These are phyloP conservation scores for Zoroaster sp. DNA, from an alignment of 53 echinoderm and acorn worm genomes.

Conservation along the genomic window DNA sequence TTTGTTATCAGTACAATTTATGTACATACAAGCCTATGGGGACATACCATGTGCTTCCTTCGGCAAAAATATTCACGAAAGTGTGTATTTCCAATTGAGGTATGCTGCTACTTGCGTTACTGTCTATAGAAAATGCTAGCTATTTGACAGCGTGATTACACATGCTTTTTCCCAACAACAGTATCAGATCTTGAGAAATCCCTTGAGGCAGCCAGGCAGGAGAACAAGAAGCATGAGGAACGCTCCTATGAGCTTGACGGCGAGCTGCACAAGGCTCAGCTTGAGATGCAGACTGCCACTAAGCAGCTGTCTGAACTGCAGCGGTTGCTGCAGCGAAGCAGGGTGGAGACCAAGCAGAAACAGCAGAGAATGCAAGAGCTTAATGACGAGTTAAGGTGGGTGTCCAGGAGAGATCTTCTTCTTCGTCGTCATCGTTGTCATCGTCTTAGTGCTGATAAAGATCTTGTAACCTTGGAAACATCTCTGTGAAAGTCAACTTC, in stretches of 20 bases:
- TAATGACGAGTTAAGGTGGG: conserved; percentile 75
- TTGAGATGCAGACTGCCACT: conserved; percentile 75
- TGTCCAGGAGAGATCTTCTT: not conserved
- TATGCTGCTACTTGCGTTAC: no score
- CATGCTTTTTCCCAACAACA: not conserved
- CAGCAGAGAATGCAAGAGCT: conserved; percentile 79
- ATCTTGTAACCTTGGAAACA: no score
- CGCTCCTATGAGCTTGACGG: conserved; percentile 62
- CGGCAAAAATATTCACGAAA: no score
- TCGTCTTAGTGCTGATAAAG: no score
- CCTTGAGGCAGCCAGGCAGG: conserved; percentile 40
- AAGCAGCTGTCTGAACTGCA: conserved; percentile 90
- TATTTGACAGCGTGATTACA: not conserved
- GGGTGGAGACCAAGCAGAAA: conserved; percentile 75
- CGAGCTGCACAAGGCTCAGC: conserved; percentile 75
- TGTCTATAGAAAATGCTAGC: no score
- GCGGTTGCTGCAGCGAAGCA: conserved; percentile 81
- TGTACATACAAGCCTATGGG: no score
- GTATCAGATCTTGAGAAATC: conserved; percentile 66
- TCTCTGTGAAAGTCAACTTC: not conserved
- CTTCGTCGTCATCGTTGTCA: not conserved
- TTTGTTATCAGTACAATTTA: no score
- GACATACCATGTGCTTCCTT: no score
- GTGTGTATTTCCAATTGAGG: no score
- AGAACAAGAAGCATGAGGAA: conserved; percentile 1